phyloP scores from a whole-genome alignment of 2,797 vertebrate genomes.

The Epinephelus malabaricus region DNA sequence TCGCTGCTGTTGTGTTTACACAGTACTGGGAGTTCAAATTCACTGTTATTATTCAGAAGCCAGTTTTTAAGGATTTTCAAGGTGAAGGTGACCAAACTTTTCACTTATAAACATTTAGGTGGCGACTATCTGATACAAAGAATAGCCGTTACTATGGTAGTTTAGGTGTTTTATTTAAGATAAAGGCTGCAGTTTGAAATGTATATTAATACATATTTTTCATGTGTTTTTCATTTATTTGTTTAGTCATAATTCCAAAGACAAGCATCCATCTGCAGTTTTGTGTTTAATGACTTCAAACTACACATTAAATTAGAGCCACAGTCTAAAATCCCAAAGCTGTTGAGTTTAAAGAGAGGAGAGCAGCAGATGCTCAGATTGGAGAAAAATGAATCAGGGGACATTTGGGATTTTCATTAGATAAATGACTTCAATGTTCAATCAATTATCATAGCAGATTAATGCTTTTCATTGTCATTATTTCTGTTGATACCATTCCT shows the following conservation, averaged over 20 bases:
- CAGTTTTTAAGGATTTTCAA: neutral
- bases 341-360: neutral
- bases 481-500: conserved; percentile 4
- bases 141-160: no score
- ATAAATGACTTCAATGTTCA: neutral
- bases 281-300: neutral
- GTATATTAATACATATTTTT: neutral
- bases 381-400: no score
- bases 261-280: conserved; percentile 4
- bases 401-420: no score
- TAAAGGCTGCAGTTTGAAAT: neutral
- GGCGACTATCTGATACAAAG: neutral
- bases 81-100: neutral
- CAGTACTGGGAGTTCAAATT: no score
- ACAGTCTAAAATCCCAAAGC: neutral
- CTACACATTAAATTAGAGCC: neutral
- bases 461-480: conserved; percentile 16
- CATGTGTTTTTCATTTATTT: neutral
- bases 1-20: neutral
- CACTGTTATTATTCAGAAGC: no score
- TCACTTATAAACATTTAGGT: neutral
- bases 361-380: neutral
- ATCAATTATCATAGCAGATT: neutral
- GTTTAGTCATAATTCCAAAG: neutral
- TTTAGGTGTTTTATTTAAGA: no score